Percentiles rank a stretch among this genome's conserved stretches.
phyloP scores from a whole-genome alignment of 1,140 invertebrate species.

The Ruditapes philippinarum region DNA sequence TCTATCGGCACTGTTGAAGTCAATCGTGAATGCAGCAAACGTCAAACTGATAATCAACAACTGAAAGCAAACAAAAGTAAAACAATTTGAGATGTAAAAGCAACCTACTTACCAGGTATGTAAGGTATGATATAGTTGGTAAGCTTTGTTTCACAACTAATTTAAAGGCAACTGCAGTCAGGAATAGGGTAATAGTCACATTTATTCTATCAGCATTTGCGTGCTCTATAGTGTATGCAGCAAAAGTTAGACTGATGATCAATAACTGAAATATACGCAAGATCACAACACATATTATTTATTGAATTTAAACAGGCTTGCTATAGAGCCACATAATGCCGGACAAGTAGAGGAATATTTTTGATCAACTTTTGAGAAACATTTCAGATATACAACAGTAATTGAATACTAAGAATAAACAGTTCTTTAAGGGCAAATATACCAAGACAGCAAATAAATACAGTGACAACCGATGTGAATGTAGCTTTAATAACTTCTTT shows the following conservation, averaged over 20 bases:
- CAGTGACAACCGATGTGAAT: too few relatives aligned
- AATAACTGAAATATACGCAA: slow-evolving; percentile 78
- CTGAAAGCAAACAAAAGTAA: slow-evolving; percentile 73
- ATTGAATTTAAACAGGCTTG: too few relatives aligned
- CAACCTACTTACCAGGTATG: slow-evolving; percentile 82
- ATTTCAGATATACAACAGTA: too few relatives aligned
- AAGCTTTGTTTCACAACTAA: slow-evolving; percentile 84
- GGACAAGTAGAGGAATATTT: too few relatives aligned
- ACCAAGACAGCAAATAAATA: too few relatives aligned
- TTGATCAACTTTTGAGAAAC: too few relatives aligned
- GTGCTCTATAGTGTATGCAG: slow-evolving; percentile 79
- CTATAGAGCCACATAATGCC: too few relatives aligned
- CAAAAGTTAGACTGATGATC: slow-evolving; percentile 81
- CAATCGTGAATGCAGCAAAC: slow-evolving; percentile 80
- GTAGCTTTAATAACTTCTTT: too few relatives aligned
- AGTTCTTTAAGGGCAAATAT: too few relatives aligned
- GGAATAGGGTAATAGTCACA: slow-evolving; percentile 83
- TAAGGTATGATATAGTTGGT: slow-evolving; percentile 84
- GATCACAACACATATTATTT: background rate
- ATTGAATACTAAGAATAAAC: too few relatives aligned
- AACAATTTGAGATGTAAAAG: too few relatives aligned
- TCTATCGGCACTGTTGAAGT: slow-evolving; percentile 74
- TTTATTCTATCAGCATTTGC: slow-evolving; percentile 75
- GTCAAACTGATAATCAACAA: slow-evolving; percentile 81
- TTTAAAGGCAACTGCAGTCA: slow-evolving; percentile 85